Conservation (phyloP, 2,113 vertebrate genomes). For the Oophaga pumilio region DNA sequence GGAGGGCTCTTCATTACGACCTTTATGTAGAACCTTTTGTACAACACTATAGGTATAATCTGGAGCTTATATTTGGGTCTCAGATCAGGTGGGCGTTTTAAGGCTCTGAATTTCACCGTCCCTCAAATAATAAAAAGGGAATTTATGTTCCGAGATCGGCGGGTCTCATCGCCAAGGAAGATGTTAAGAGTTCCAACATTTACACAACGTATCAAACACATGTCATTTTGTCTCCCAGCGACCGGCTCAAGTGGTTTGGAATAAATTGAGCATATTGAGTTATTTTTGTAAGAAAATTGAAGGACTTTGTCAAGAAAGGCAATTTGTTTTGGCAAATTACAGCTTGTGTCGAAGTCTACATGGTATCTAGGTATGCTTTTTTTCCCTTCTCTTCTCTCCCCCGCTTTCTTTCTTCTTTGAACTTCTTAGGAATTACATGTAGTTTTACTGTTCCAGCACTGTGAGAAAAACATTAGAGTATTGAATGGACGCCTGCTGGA, state of each 20-base stretch:
- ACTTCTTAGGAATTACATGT: not conserved
- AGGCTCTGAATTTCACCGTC: not conserved
- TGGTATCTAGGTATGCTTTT: conserved; percentile 23
- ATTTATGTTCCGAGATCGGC: not conserved
- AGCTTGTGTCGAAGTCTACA: conserved; percentile 37
- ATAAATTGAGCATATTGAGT: conserved; percentile 41
- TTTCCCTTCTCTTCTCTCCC: not conserved
- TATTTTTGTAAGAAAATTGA: conserved; percentile 51
- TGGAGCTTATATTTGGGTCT: not conserved
- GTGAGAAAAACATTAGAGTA: not conserved
- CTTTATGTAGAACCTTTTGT: conserved; percentile 1
- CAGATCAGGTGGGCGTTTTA: not conserved
- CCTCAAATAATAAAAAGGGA: not conserved
- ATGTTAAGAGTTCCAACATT: conserved; percentile 42
- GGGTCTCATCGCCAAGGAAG: conserved; percentile 17
- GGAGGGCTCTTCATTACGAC: conserved; percentile 18
- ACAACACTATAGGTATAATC: not conserved
- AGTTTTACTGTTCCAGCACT: not conserved
- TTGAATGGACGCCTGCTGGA: not conserved
- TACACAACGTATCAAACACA: conserved; percentile 32
- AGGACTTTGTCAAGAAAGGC: conserved; percentile 48
- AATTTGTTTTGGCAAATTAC: conserved; percentile 48
- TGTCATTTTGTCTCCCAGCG: conserved; percentile 47
- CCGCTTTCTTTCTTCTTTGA: not conserved
- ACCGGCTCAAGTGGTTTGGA: conserved; percentile 33